These are phyloP conservation scores for Saturnia japonica DNA, from an alignment of 2,888 invertebrate genomes.

Conservation along the genomic window DNA sequence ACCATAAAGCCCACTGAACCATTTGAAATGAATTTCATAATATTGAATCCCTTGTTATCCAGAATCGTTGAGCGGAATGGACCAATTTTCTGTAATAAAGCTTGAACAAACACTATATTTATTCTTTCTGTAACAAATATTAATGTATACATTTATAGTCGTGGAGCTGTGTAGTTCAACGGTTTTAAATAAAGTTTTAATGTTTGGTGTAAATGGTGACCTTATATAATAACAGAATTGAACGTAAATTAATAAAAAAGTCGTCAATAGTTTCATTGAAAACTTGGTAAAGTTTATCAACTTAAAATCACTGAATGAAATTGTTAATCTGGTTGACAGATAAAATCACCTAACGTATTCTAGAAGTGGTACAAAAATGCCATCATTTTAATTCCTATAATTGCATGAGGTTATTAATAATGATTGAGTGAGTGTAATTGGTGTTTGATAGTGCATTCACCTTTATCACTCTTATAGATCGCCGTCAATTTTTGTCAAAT, in stretches of 20 bases:
- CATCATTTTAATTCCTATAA: neutral
- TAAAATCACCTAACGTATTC: neutral
- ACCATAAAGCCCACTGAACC: constrained; percentile 26
- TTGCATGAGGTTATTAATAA: neutral
- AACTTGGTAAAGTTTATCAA: neutral
- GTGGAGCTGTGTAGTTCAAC: neutral
- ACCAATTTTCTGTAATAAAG: constrained; percentile 31
- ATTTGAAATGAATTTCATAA: constrained; percentile 30
- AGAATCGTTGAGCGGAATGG: constrained; percentile 30
- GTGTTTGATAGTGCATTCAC: neutral
- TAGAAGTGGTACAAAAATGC: neutral
- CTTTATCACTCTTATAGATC: neutral
- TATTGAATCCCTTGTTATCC: constrained; percentile 37
- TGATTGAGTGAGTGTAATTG: neutral
- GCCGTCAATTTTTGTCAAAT: neutral
- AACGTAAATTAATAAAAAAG: neutral
- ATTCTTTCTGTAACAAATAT: constrained; percentile 23
- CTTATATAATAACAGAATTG: neutral
- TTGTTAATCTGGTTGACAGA: neutral
- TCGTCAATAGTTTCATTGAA: neutral
- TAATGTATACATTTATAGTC: constrained; percentile 23
- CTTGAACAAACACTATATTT: constrained; percentile 25
- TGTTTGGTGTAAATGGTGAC: neutral
- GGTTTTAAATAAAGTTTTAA: neutral
- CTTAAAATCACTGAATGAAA: neutral